Evolutionary conservation across 2,888 invertebrate species (phyloP).

Genomic region (Pollenia griseotomentosa): DNA sequence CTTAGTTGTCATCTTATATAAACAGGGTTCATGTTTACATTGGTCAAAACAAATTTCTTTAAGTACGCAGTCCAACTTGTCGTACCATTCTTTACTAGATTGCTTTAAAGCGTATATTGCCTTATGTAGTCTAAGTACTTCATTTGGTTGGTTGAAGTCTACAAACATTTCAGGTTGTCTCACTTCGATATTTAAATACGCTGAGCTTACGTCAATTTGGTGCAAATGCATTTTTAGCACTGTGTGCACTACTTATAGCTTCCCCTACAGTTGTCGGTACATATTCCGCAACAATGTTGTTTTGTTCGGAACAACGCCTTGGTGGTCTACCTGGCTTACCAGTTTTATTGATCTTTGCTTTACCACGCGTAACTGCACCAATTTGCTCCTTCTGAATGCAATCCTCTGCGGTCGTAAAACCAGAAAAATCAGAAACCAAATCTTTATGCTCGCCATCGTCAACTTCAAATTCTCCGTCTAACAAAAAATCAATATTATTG

Average conservation of each 20-base stretch:
- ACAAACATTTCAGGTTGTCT: conserved; percentile 37
- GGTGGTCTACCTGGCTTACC: conserved; percentile 5
- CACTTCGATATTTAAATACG: conserved; percentile 57
- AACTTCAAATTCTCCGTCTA: neutral
- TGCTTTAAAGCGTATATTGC: conserved; percentile 38
- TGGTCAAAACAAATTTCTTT: conserved; percentile 19
- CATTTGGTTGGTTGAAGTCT: neutral
- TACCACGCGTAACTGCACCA: neutral
- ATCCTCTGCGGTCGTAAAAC: conserved; percentile 17
- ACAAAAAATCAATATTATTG: neutral
- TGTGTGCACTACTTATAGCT: neutral
- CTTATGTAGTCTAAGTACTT: conserved; percentile 23
- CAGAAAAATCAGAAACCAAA: neutral
- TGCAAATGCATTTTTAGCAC: conserved; percentile 27
- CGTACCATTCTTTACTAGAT: conserved; percentile 27
- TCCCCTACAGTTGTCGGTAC: conserved; percentile 4
- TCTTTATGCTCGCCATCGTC: neutral
- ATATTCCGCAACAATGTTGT: neutral
- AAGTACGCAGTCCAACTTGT: conserved; percentile 12
- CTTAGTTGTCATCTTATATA: conserved; percentile 45
- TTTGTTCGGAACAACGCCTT: neutral
- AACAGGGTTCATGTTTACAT: conserved; percentile 64
- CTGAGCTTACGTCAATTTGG: conserved; percentile 56
- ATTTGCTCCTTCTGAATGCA: neutral
- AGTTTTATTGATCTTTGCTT: neutral